Evolutionary conservation across 2,888 invertebrate genomes (phyloP), one percentile per base, ranked within the genome.

Genomic region (Patella caerulea): DNA sequence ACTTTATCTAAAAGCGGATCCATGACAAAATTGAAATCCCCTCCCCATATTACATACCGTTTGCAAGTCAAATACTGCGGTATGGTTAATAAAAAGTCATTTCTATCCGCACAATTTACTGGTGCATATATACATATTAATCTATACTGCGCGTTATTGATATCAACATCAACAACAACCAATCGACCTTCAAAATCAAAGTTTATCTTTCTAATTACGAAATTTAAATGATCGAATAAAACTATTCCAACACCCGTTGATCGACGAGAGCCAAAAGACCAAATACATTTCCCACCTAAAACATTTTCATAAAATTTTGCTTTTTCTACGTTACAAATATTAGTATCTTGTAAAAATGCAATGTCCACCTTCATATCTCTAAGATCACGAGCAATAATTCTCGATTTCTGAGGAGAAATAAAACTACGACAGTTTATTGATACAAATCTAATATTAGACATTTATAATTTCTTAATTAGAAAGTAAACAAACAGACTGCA

Each of bases 351-450:
- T 65, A 65, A 65, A 11, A 65, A 65, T 24, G 19, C 19, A 65
- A 65, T 65, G 24, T 65, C 65, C 19, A 65, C 24, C 19, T 19
- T 12, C 24, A 65, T 65, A 65, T 65, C 65, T 65, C 24, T 65
- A 19, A 65, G 65, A 65, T 65, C 65, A 24, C 65, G 19, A 19
- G 65, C 19, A 24, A 65, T 65, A 12, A 65, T 24, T 65, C 65
- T 65, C 19, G 65, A 65, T 65, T 65, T 65, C 65, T 65, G 65
- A 65, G 24, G 19, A 65, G 65, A 65, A 11, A 65, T 24, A 24
- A 65, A 65, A 65, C 65, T 65, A 65, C 65, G 65, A 65, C 65
- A 65, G 65, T 65, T 65, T 3, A 65, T 65, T 65, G 65, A 24
- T 65, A 65, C 19, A 65, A 24, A 24, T 24, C 5, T 65, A 65